These are phyloP conservation scores for Apeira syringaria DNA, from an alignment of 2,888 invertebrate species.

Conservation along the genomic window DNA sequence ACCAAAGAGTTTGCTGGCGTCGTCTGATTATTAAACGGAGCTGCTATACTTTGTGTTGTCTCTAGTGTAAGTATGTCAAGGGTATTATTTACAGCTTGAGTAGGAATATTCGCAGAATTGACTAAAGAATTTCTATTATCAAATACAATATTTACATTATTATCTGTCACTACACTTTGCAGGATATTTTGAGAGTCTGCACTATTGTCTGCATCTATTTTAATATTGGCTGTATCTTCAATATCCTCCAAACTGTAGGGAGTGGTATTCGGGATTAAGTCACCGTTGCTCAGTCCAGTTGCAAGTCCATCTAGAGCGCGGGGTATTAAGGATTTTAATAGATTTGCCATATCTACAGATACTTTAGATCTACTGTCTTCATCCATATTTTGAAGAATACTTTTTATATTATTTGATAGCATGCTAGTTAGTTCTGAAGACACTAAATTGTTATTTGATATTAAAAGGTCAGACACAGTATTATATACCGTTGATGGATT, in stretches of 20 bases:
- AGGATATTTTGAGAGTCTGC: slow-evolving; percentile 50
- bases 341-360: slow-evolving; percentile 77
- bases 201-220: slow-evolving; percentile 49
- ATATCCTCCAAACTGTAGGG: slow-evolving; percentile 79
- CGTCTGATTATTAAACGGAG: slow-evolving; percentile 49
- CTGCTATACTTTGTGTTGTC: slow-evolving; percentile 38
- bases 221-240: slow-evolving; percentile 69
- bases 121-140: slow-evolving; percentile 40
- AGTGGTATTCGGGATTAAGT: slow-evolving; percentile 64
- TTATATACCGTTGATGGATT: slow-evolving; percentile 77
- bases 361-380: slow-evolving; percentile 72
- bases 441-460: slow-evolving; percentile 73
- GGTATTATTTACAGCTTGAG: slow-evolving; percentile 61
- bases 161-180: slow-evolving; percentile 54
- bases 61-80: slow-evolving; percentile 37
- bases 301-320: slow-evolving; percentile 68
- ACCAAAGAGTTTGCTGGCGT: slow-evolving; percentile 33
- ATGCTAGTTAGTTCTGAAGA: slow-evolving; percentile 82
- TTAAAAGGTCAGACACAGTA: slow-evolving; percentile 76
- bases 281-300: slow-evolving; percentile 58
- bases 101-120: slow-evolving; percentile 37
- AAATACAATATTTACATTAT: slow-evolving; percentile 64
- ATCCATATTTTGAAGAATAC: slow-evolving; percentile 73
- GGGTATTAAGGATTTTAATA: slow-evolving; percentile 78
- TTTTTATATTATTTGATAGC: slow-evolving; percentile 75